These are phyloP conservation scores for Apeltes quadracus DNA, from an alignment of 2,113 vertebrate species.

Conservation along the genomic window DNA sequence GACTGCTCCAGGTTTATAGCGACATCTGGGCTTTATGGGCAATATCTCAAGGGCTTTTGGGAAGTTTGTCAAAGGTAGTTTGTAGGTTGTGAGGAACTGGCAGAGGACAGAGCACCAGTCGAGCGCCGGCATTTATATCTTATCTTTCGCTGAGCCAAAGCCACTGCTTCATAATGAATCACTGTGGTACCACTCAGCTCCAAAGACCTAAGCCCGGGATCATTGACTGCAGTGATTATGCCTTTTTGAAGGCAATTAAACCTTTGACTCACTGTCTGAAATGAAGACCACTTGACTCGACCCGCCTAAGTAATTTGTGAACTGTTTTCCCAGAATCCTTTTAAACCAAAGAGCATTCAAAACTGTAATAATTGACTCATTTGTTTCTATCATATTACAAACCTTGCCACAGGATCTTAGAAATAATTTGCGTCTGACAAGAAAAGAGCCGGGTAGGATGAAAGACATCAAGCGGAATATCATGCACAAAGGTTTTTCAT, in stretches of 20 bases:
- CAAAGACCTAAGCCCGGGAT: conserved; percentile 28
- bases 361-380: conserved; percentile 20
- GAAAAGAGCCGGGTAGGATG: conserved; percentile 28
- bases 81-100: conserved; percentile 39
- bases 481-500: conserved; percentile 37
- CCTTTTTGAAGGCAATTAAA: conserved; percentile 40
- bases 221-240: conserved; percentile 6
- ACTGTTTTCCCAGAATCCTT: conserved; percentile 11
- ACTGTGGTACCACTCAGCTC: conserved; percentile 28
- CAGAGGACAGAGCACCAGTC: conserved; percentile 34
- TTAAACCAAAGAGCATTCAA: conserved; percentile 22
- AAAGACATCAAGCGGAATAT: conserved; percentile 29
- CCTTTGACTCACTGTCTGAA: conserved; percentile 29
- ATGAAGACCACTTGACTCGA: conserved; percentile 1
- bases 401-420: not conserved
- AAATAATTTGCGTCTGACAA: conserved; percentile 22
- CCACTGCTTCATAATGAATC: conserved; percentile 31
- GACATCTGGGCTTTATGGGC: conserved; percentile 69
- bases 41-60: conserved; percentile 66
- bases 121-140: conserved; percentile 36
- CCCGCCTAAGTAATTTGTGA: conserved; percentile 13
- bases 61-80: conserved; percentile 64
- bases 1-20: conserved; percentile 73
- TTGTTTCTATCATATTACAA: conserved; percentile 37
- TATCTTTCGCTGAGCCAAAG: conserved; percentile 24